Base-by-base conservation (phyloP, 2,888 invertebrate genomes). In the Acrobasis repandana region DNA sequence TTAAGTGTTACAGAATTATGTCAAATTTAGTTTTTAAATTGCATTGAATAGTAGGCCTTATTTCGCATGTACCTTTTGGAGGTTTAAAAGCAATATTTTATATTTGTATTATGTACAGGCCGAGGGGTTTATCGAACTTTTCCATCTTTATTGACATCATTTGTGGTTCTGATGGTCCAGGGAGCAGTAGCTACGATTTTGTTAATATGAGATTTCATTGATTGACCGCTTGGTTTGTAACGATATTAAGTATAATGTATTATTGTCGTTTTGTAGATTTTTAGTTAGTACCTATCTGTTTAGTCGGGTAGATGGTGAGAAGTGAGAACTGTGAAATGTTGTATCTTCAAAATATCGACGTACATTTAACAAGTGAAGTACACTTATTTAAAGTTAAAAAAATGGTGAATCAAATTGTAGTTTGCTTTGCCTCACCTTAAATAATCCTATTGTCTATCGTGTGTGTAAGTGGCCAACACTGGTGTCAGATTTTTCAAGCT, bases 271-370 rank as follows among this genome's bases (percentile, higher is more conserved):
- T 34, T 52, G 9, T 52, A 52, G 52, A 52, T 54, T 18, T 20
- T 16, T 54, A 36, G 16, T 33, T 54, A 38, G 36, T 18, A 16
- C 16, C 36, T 54, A 16, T 38, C 36, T 54, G 36, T 54, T 43
- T 54, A 38, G 38, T 43, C 36, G 58, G 63, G 60, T 62, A 56
- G 52, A 33, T 43, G 33, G 57, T 49, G 11, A 36, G 16, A 52
- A 58, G 16, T 60, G 49, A 50, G 43, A 61, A 61, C 50, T 33
- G 56, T 43, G 51, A 51, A 49, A 43, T 62, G 52, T 54, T 54
- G 58, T 62, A 57, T 20, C 48, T 59, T 59, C 52, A 52, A 61
- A 65, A 63, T 58, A 59, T 61, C 38, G 51, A 61, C 62, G 48
- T 62, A 61, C 58, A 61, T 61, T 54, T 59, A 63, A 51, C 51